These are phyloP conservation scores for Reticulitermes lucifugus DNA, from an alignment of 2,888 invertebrate genomes.

Conservation along the genomic window DNA sequence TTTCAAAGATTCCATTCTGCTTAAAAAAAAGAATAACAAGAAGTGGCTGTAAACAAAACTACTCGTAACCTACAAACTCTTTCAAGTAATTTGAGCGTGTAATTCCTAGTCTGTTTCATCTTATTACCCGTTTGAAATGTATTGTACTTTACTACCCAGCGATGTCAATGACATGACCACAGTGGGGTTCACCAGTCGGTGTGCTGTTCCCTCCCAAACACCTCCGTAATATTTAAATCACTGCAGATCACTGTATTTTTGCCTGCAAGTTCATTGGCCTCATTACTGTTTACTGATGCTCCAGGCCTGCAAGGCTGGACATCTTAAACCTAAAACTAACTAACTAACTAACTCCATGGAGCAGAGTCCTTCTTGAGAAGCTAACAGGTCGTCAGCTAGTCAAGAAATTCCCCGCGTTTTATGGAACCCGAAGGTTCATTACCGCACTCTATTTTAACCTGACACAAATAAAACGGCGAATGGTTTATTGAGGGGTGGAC, in stretches of 20 bases:
- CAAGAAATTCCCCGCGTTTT: too few species aligned
- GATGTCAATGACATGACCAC: conserved; percentile 14
- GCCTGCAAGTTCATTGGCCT: neutral
- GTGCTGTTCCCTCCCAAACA: neutral
- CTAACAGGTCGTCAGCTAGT: too few species aligned
- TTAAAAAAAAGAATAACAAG: neutral
- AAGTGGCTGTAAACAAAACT: neutral
- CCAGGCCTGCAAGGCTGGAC: too few species aligned
- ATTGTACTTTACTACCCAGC: neutral
- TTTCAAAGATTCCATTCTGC: neutral
- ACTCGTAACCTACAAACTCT: neutral
- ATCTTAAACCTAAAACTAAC: too few species aligned
- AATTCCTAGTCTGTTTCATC: neutral
- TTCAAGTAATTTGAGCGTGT: neutral
- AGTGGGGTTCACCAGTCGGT: neutral
- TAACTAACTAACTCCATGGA: too few species aligned
- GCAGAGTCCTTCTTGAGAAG: too few species aligned
- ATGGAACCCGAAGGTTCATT: too few species aligned
- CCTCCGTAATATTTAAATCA: conserved; percentile 14
- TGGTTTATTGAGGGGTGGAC: too few species aligned
- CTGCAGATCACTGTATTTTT: neutral
- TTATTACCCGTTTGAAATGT: neutral
- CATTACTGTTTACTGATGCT: neutral
- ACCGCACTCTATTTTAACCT: too few species aligned
- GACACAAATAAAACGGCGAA: too few species aligned